A percentile compares a stretch with the other conserved stretches of the same genome.
Evolutionary conservation across 2,888 invertebrate species (phyloP).

Genomic region (Lasioglossum lativentre): DNA sequence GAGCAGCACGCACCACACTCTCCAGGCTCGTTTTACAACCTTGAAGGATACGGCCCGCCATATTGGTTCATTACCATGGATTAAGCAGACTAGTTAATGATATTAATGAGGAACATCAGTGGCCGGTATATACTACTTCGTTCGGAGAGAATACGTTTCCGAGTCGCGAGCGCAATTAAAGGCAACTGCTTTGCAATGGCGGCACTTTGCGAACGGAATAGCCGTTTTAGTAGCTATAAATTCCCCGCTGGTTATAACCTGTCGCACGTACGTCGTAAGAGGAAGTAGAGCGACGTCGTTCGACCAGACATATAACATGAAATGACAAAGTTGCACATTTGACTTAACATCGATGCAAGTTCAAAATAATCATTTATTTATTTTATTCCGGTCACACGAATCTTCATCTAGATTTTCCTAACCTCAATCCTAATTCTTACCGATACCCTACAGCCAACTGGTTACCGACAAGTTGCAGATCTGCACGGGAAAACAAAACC

Average conservation of each 20-base stretch:
- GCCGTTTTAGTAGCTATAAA: constrained; percentile 55
- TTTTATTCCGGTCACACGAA: background rate
- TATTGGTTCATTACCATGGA: constrained; percentile 23
- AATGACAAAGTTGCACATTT: background rate
- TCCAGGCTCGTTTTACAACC: constrained; percentile 8
- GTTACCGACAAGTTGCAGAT: no score
- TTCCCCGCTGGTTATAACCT: constrained; percentile 33
- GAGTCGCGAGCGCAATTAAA: constrained; percentile 33
- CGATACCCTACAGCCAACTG: background rate
- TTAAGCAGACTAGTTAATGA: constrained; percentile 26
- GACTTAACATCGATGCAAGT: background rate
- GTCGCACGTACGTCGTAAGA: constrained; percentile 13
- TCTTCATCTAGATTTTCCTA: background rate
- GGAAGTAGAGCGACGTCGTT: constrained; percentile 28
- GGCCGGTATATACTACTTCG: constrained; percentile 9
- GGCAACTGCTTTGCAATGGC: constrained; percentile 8
- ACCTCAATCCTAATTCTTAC: background rate
- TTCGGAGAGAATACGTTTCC: background rate
- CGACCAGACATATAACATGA: background rate
- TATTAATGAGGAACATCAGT: constrained; percentile 26
- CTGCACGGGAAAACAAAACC: no score
- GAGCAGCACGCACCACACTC: background rate
- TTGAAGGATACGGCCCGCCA: background rate
- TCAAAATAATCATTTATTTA: background rate
- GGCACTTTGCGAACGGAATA: constrained; percentile 26